Base-by-base conservation (phyloP, 1,140 invertebrate species). In the Cyphomyrmex costatus region DNA sequence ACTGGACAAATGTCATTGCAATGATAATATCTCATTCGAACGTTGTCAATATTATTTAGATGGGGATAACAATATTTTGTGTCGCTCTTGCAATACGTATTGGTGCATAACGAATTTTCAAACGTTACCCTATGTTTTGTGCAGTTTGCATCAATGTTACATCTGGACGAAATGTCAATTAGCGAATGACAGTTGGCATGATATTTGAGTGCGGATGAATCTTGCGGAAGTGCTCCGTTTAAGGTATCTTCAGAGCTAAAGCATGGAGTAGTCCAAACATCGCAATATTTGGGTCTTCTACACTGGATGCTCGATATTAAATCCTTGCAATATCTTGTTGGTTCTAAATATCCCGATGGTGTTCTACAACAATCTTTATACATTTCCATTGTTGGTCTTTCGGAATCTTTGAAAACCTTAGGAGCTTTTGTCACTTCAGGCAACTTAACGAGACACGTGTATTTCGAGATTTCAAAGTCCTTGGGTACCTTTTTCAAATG, bases 21-120 rank as follows among this genome's bases (percentile, higher is more conserved):
- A 61, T 83, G 53, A 60, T 70, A 60, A 61, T 60, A 49, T 21
- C 68, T 36, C 19, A 4, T 74, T 46, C 3, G 68, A 73, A 16
- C 2, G 53, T 73, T 83, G 66, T 60, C 33, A 42, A 46, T 73
- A 33, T 30, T 53, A 60, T 19, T 73, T 30, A 73, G 46, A 61
- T 14, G 53, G n/a, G 24, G 16, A 12, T 36, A 74, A 74, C 7
- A 82, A 73, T 33, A 36, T 12, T 71, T 58, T 4, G 33, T 12
- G 12, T 24, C 66, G 36, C 16, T 7, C 21, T 42, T 58, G 14
- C 12, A 71, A 51, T 16, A 6, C 36, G 19, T 5, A 42, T 56
- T 16, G 65, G 10, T n/a, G 5, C 14, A 3, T 27, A 60, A 79
- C 6, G 46, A n/a, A 46, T 82, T 71, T 82, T 36, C 36, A 16